phyloP scores from a whole-genome alignment of 2,797 vertebrate species.

The Bucorvus abyssinicus region DNA sequence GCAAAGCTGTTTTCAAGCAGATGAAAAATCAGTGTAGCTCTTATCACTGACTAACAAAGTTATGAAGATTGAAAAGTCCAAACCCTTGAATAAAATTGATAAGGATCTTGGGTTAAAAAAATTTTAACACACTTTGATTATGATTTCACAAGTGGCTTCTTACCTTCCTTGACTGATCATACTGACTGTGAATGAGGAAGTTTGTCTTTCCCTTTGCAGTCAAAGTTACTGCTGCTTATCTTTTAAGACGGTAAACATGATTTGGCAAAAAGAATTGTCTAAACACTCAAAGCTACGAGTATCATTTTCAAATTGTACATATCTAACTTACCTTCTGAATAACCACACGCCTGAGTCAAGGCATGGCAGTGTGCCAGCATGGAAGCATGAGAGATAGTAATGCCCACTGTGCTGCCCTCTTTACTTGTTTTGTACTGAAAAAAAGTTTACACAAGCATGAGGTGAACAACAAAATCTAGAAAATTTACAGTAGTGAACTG shows the following conservation, averaged over 20 bases:
- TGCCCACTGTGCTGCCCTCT: constrained; percentile 94
- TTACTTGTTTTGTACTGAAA: constrained; percentile 96
- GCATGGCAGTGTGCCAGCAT: constrained; percentile 91
- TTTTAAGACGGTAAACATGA: background rate
- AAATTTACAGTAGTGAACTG: background rate
- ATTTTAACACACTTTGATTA: background rate
- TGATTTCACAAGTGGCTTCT: background rate
- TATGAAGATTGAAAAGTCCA: background rate
- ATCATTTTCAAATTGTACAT: background rate
- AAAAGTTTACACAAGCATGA: background rate
- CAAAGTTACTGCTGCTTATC: background rate
- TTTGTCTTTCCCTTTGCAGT: background rate
- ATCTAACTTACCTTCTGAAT: constrained; percentile 86
- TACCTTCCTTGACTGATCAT: background rate
- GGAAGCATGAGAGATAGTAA: constrained; percentile 87
- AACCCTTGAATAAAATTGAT: background rate
- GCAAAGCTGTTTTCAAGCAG: background rate
- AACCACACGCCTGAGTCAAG: constrained; percentile 91
- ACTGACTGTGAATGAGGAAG: background rate
- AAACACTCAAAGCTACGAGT: background rate
- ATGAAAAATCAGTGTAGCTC: background rate
- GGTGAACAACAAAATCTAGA: background rate
- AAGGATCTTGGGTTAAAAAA: background rate
- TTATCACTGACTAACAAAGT: background rate
- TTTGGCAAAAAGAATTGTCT: background rate